phyloP scores from a whole-genome alignment of 2,888 invertebrate species.

The Pollenia amentaria region DNA sequence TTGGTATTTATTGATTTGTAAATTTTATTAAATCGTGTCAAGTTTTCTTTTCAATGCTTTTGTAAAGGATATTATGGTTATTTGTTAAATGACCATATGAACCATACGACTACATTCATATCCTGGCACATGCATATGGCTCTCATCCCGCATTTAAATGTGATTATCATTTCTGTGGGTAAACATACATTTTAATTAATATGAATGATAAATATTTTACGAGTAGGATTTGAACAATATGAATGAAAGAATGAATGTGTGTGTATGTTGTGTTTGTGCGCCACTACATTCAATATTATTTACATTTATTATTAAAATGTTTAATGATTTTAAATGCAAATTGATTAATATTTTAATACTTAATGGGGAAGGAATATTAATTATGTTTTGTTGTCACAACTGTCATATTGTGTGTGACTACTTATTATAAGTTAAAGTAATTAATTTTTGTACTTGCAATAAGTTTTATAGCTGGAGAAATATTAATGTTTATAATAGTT shows the following conservation, averaged over 20 bases:
- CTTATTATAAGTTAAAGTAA: not conserved
- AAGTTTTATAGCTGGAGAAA: too few species aligned
- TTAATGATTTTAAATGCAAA: conserved; percentile 19
- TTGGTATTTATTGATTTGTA: conserved; percentile 47
- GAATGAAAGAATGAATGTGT: too few species aligned
- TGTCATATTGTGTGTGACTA: not conserved
- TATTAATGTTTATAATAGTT: too few species aligned
- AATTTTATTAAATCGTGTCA: conserved; percentile 40
- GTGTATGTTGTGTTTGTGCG: not conserved
- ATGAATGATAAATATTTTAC: too few species aligned
- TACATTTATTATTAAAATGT: conserved; percentile 4
- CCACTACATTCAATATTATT: not conserved
- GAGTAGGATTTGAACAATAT: too few species aligned
- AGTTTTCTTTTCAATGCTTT: conserved; percentile 15
- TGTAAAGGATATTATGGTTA: conserved; percentile 35
- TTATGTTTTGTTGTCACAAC: conserved; percentile 1
- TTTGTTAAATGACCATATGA: conserved; percentile 35
- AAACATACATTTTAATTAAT: conserved; percentile 2
- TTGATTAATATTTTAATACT: conserved; percentile 25
- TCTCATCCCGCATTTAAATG: conserved; percentile 12
- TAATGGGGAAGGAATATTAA: conserved; percentile 13
- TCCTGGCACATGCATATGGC: not conserved
- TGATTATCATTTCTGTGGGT: conserved; percentile 22
- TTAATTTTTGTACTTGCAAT: conserved; percentile 5
- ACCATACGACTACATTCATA: not conserved